Evolutionary conservation across 1,140 invertebrate species (phyloP), one percentile per base, ranked within the genome.

Genomic region (Agrilus planipennis): DNA sequence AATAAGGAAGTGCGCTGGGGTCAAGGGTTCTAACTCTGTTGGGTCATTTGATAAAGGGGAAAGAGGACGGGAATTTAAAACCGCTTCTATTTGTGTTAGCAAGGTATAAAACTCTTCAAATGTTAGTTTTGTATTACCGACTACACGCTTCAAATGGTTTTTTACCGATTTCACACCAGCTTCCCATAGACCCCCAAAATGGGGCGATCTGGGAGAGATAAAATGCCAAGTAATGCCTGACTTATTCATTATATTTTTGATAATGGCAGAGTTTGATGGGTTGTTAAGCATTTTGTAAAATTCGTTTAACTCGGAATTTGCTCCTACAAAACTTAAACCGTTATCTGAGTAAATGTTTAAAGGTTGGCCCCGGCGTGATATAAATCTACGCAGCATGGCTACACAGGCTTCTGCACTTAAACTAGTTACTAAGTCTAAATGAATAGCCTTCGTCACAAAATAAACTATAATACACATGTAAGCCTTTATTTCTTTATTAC

Each of bases 381-480:
- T 35, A 21, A 35, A 35, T 35, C 34, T 6, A 7, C 20, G 15
- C 4, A 18, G 4, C 11, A n/a, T n/a, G n/a, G n/a, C n/a, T n/a
- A n/a, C n/a, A n/a, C n/a, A n/a, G n/a, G n/a, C n/a, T n/a, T n/a
- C n/a, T n/a, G n/a, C n/a, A 21, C 44, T 46, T 18, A 54, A 19
- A 20, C 49, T 46, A 22, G 41, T 48, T 6, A 51, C 52, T 3
- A 35, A 38, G 39, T 57, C 55, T 30, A 59, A 22, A 44, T 59
- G 57, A 6, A 57, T 31, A 4, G 52, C 54, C 7, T 43, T 42
- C 1, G 53, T 55, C 1, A 10, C 27, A 9, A 55, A 31, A 41
- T 49, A 57, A 18, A 55, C 23, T 34, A 60, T 58, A 22, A 57
- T 31, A 4, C 32, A 39, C 9, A 55, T 47, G 36, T 52, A 57